Base-by-base conservation (phyloP, 2,888 invertebrate genomes). In the Plebejus anna region DNA sequence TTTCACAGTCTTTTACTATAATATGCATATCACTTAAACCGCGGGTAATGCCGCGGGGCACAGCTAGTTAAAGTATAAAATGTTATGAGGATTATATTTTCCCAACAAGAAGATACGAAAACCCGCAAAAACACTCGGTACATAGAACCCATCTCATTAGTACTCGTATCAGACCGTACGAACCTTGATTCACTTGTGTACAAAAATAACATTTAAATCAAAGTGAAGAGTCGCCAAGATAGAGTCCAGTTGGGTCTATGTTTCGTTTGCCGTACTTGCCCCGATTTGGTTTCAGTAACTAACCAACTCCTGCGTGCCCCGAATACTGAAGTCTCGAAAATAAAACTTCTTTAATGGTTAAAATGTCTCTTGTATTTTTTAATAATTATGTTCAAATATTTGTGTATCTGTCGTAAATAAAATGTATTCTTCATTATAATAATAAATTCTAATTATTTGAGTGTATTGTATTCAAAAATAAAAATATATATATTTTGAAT, bases 281-380 rank as follows among this genome's bases (percentile, higher is more conserved):
- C 89, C 89, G 88, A 88, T 89, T 90, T 88, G 88, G 86, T 89
- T 88, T 89, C 88, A 88, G 84, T 83, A 86, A 86, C 90, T 91
- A 91, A 91, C 90, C 89, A 88, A 85, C 87, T 85, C 84, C 83
- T 86, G 82, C 86, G 87, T 88, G 88, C 84, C 83, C 83, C 80
- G 90, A 91, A 91, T 91, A 80, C 79, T 13, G 78, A 79, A 76
- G 28, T 73, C 70, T 72, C 47, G 51, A 72, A 22, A 70, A 47
- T 51, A 55, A 42, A 51, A 51, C 72, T 66, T 66, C 4, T 66
- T 66, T 36, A 66, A 36, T 13, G 22, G 36, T 66, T 66, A 36
- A 66, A 66, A 66, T 66, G 32, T 28, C 61, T 22, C 9, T 57
- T n/a, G 59, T 22, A 3, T 59, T 11, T 66, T 61, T 66, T 66